These are phyloP conservation scores for Priocnemis perturbator DNA, from an alignment of 2,888 invertebrate genomes.

Conservation along the genomic window DNA sequence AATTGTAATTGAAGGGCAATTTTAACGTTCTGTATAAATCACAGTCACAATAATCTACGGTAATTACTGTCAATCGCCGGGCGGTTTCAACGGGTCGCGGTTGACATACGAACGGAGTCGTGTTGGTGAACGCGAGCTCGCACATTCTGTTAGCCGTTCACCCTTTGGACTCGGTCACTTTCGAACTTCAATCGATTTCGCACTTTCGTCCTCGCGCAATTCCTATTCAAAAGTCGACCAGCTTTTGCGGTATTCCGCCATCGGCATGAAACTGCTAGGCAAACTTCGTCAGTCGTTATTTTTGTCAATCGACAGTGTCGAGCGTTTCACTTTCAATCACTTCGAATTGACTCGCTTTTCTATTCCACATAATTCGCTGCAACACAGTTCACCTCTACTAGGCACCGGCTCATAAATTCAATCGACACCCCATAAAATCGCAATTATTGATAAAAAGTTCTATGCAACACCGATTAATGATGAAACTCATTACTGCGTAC, in stretches of 20 bases:
- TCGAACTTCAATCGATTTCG: neutral
- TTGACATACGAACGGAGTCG: neutral
- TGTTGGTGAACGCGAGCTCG: neutral
- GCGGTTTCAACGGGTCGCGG: conserved; percentile 32
- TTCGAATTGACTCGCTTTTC: too few species aligned
- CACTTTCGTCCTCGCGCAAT: neutral
- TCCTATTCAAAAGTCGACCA: neutral
- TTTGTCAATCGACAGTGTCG: too few species aligned
- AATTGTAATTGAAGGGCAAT: conserved; percentile 63
- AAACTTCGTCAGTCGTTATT: too few species aligned
- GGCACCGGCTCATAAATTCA: too few species aligned
- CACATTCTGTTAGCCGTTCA: neutral
- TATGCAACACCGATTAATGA: too few species aligned
- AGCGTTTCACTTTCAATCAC: too few species aligned
- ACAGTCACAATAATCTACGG: conserved; percentile 61
- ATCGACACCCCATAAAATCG: too few species aligned
- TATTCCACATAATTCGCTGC: too few species aligned
- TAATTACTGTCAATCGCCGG: conserved; percentile 61
- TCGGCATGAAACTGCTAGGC: conserved; percentile 12
- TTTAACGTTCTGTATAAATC: conserved; percentile 61
- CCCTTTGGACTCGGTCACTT: neutral
- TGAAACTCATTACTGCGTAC: too few species aligned
- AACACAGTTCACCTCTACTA: too few species aligned
- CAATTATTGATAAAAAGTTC: too few species aligned
- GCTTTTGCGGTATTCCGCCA: neutral